These are phyloP conservation scores for Bombylius discolor DNA, from an alignment of 2,888 invertebrate species.

Conservation along the genomic window DNA sequence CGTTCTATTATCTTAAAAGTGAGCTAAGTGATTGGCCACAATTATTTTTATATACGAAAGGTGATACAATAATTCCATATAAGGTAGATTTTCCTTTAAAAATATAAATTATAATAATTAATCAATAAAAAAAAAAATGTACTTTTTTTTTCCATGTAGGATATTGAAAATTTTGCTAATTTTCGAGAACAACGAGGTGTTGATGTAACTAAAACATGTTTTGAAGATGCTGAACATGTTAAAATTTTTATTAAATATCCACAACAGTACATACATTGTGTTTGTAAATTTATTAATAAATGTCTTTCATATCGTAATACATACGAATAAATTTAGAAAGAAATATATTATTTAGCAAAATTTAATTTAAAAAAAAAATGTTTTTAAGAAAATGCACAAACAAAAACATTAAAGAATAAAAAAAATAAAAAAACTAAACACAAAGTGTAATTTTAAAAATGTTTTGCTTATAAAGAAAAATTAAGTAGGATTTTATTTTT, in stretches of 20 bases:
- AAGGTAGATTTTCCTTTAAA: conserved; percentile 32
- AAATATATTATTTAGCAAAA: no score
- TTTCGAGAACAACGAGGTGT: conserved; percentile 46
- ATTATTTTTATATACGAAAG: conserved; percentile 58
- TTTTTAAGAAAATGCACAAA: no score
- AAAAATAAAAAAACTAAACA: no score
- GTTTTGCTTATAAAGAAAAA: no score
- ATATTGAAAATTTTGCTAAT: conserved; percentile 52
- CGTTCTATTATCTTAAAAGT: conserved; percentile 43
- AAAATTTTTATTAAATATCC: conserved; percentile 53
- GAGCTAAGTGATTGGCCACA: conserved; percentile 52
- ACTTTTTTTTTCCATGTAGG: conserved; percentile 27
- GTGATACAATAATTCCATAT: conserved; percentile 52
- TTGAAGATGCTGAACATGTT: conserved; percentile 62
- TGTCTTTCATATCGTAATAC: conserved; percentile 33
- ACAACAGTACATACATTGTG: conserved; percentile 46
- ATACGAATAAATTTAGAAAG: neutral
- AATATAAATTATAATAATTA: neutral
- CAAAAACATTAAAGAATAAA: no score
- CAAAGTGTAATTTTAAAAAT: no score
- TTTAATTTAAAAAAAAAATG: no score
- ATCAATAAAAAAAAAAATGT: neutral
- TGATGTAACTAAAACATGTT: conserved; percentile 46
- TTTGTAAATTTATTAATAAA: conserved; percentile 46
- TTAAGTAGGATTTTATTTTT: no score